Evolutionary conservation across 2,113 vertebrate genomes (phyloP).

Genomic region (Xenotilapia flavipinnis): DNA sequence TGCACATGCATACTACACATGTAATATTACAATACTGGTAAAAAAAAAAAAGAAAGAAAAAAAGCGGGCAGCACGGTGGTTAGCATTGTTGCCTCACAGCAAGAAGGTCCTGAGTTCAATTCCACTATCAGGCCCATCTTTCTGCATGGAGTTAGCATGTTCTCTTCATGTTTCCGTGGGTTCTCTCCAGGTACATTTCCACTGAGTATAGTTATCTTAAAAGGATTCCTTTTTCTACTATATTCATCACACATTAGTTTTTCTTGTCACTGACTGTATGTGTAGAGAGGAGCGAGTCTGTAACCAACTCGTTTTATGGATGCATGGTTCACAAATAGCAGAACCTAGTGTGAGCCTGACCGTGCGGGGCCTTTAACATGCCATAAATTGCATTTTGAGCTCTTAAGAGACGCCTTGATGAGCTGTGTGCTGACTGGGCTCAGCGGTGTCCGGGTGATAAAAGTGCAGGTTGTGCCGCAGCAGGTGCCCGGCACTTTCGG

Average conservation of each 20-base stretch:
- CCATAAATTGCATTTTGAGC: conserved; percentile 28
- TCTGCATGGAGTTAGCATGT: background rate
- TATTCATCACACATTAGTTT: background rate
- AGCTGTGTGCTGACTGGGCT: conserved; percentile 22
- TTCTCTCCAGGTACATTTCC: background rate
- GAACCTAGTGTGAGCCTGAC: background rate
- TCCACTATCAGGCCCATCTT: background rate
- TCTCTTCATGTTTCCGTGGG: background rate
- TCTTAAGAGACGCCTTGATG: conserved; percentile 18
- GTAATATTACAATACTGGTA: background rate
- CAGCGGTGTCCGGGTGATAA: conserved; percentile 25
- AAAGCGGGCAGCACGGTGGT: background rate
- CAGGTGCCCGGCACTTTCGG: conserved; percentile 41
- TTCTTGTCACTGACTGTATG: background rate
- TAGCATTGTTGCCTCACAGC: background rate
- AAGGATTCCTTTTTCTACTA: background rate
- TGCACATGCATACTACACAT: background rate
- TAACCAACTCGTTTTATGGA: conserved; percentile 9
- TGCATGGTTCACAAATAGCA: conserved; percentile 11
- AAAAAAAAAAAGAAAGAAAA: background rate
- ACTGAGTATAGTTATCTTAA: background rate
- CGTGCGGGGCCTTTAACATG: conserved; percentile 16
- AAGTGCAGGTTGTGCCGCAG: conserved; percentile 39
- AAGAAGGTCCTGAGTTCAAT: background rate
- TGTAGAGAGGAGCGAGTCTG: background rate